Conservation (phyloP, 2,797 vertebrate species). For the Columba guinea region DNA sequence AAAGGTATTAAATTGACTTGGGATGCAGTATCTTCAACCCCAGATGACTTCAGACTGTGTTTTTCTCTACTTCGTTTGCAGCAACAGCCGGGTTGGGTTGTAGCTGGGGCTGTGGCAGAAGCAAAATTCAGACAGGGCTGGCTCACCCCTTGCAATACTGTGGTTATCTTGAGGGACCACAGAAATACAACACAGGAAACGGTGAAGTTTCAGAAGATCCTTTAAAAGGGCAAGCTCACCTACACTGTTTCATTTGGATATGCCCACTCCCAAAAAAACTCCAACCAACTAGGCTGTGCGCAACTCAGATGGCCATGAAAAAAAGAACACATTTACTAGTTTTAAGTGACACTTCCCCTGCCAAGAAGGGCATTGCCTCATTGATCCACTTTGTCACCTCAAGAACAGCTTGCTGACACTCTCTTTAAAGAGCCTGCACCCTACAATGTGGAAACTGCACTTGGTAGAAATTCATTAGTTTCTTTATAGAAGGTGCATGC, state of each 20-base stretch:
- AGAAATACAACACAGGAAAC: not conserved
- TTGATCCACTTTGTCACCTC: not conserved
- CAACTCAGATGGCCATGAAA: not conserved
- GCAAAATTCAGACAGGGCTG: not conserved
- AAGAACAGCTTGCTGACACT: not conserved
- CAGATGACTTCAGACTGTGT: not conserved
- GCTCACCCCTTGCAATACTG: not conserved
- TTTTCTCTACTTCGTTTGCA: not conserved
- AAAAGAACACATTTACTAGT: not conserved
- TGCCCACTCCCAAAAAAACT: not conserved
- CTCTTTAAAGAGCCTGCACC: not conserved
- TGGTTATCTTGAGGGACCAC: not conserved
- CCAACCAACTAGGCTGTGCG: not conserved
- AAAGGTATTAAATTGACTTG: not conserved
- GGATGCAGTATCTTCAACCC: not conserved
- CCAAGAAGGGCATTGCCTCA: not conserved
- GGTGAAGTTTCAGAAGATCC: not conserved
- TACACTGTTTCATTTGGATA: not conserved
- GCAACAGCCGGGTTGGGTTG: not conserved
- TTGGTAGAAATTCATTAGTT: not conserved
- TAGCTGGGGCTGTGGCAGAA: not conserved
- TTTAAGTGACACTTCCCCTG: not conserved
- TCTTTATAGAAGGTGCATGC: not conserved
- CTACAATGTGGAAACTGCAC: not conserved
- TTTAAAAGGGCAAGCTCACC: not conserved